Conservation (phyloP, 2,797 vertebrate species). For the Perodicticus potto region DNA sequence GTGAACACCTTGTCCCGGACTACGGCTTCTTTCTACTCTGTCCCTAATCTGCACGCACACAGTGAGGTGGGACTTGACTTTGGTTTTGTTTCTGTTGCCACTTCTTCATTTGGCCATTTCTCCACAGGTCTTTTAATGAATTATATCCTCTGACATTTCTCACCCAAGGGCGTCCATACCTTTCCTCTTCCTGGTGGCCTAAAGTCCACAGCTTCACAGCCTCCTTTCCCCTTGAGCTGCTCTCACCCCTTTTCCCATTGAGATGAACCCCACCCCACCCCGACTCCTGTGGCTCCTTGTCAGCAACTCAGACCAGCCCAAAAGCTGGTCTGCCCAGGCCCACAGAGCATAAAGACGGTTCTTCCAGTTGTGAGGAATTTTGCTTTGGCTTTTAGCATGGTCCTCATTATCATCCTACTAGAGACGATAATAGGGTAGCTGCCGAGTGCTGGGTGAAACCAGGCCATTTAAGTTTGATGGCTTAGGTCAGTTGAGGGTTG, state of each 20-base stretch:
- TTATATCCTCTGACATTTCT: neutral
- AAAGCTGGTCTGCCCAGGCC: too few species aligned
- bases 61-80: accelerated
- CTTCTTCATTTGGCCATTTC: neutral
- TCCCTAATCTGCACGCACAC: too few species aligned
- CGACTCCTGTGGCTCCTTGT: neutral
- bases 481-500: neutral
- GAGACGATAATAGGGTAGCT: neutral
- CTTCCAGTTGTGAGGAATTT: neutral
- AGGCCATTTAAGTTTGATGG: neutral
- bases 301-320: neutral
- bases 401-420: neutral
- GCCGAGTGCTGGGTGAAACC: neutral
- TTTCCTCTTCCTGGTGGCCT: neutral
- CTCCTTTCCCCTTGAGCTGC: neutral
- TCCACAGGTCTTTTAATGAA: neutral
- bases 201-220: neutral
- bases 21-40: too few species aligned
- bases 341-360: neutral
- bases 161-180: neutral
- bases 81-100: neutral
- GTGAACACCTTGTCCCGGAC: accelerated
- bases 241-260: neutral
- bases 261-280: neutral
- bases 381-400: neutral